These are phyloP conservation scores for Melanostigma gelatinosum DNA, from an alignment of 2,113 vertebrate genomes.

Conservation along the genomic window DNA sequence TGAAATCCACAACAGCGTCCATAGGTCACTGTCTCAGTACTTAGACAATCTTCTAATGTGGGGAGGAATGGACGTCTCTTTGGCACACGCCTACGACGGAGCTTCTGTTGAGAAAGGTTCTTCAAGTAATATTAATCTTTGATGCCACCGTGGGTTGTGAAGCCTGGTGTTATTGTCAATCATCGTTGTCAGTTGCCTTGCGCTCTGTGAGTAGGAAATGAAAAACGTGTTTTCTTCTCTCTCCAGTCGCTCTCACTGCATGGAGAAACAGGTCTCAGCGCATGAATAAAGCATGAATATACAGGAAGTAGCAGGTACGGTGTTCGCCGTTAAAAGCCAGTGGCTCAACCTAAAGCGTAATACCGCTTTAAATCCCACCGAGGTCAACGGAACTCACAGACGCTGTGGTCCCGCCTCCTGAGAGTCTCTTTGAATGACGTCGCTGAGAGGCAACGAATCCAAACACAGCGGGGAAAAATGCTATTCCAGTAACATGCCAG, in stretches of 20 bases:
- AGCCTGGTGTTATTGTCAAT: slow-evolving; percentile 33
- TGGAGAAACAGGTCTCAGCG: slow-evolving; percentile 2
- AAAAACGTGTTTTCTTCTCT: not conserved
- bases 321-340: not conserved
- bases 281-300: slow-evolving; percentile 5
- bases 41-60: not conserved
- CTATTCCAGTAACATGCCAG: slow-evolving; percentile 13
- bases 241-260: not conserved
- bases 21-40: not conserved
- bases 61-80: slow-evolving; percentile 6
- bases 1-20: not conserved
- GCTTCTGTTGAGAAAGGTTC: slow-evolving; percentile 17
- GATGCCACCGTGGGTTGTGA: slow-evolving; percentile 29
- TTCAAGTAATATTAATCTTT: slow-evolving; percentile 4
- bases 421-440: not conserved
- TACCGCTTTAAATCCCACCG: not conserved
- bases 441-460: not conserved
- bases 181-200: slow-evolving; percentile 16
- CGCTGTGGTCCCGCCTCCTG: not conserved
- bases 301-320: not conserved
- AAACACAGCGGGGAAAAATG: not conserved
- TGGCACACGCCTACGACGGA: slow-evolving; percentile 16
- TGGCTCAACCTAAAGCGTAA: not conserved
- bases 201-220: not conserved
- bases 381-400: not conserved